Conservation (phyloP, 2,888 invertebrate species). For the Meiosimyza platycephala region DNA sequence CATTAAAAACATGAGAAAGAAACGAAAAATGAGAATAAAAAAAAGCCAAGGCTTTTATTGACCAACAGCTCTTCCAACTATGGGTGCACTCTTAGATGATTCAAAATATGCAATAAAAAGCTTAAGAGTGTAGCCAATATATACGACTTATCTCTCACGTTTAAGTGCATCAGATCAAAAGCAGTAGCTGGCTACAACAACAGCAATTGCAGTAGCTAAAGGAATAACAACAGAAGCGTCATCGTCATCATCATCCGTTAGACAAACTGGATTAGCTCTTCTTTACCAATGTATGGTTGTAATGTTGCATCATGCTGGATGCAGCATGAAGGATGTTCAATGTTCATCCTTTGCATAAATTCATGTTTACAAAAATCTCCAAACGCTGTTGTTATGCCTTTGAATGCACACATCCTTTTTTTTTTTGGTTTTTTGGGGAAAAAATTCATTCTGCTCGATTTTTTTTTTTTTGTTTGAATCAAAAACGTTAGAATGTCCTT, state of each 20-base stretch:
- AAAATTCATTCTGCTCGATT: too few relatives aligned
- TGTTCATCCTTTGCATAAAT: slow-evolving; percentile 14
- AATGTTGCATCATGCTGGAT: neutral
- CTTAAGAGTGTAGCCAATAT: slow-evolving; percentile 26
- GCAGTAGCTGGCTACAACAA: slow-evolving; percentile 2
- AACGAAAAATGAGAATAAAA: too few relatives aligned
- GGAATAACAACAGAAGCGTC: neutral
- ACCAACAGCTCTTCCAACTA: neutral
- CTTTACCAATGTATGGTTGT: neutral
- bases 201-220: slow-evolving; percentile 1
- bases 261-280: slow-evolving; percentile 1
- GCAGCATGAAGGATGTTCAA: slow-evolving; percentile 9
- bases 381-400: slow-evolving; percentile 1
- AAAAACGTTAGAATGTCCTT: neutral
- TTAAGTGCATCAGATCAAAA: slow-evolving; percentile 3
- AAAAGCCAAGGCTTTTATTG: slow-evolving; percentile 18
- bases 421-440: neutral
- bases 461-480: neutral
- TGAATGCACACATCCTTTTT: neutral
- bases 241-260: slow-evolving; percentile 1
- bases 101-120: slow-evolving; percentile 27
- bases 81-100: neutral
- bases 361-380: slow-evolving; percentile 30
- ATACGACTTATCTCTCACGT: slow-evolving; percentile 22
- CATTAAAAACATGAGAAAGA: too few relatives aligned